phyloP scores from a whole-genome alignment of 2,113 vertebrate species.

The Panurus biarmicus region DNA sequence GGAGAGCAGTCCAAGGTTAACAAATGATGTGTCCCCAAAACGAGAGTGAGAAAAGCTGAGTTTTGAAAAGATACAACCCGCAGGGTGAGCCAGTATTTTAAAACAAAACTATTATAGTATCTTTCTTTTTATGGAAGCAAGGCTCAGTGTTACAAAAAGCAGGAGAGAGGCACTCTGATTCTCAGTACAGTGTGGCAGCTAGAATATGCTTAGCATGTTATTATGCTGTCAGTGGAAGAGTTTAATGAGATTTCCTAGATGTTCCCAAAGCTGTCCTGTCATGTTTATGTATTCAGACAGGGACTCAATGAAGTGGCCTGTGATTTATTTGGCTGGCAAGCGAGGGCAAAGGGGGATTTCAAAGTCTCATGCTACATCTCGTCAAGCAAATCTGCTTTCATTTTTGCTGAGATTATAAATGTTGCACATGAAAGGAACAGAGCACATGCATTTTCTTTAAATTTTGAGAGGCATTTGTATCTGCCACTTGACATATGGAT shows the following conservation, averaged over 20 bases:
- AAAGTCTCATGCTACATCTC: background rate
- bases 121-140: conserved; percentile 31
- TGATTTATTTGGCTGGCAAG: conserved; percentile 35
- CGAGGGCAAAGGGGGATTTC: background rate
- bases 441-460: background rate
- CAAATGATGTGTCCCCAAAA: conserved; percentile 31
- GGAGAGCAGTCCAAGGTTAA: conserved; percentile 1
- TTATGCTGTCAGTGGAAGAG: conserved; percentile 1
- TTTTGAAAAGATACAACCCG: background rate
- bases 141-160: background rate
- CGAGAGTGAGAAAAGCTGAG: background rate
- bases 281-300: background rate
- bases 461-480: background rate
- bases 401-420: background rate
- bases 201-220: conserved; percentile 2
- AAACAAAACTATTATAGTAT: background rate
- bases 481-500: background rate
- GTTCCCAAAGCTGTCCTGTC: conserved; percentile 9
- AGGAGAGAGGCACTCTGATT: background rate
- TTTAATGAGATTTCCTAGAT: conserved; percentile 42
- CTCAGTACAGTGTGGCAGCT: background rate
- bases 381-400: background rate
- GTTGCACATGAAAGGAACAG: background rate
- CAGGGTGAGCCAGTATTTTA: background rate
- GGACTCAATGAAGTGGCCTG: background rate